phyloP scores from a whole-genome alignment of 1,140 invertebrate genomes.

The Trichonephila clavata region DNA sequence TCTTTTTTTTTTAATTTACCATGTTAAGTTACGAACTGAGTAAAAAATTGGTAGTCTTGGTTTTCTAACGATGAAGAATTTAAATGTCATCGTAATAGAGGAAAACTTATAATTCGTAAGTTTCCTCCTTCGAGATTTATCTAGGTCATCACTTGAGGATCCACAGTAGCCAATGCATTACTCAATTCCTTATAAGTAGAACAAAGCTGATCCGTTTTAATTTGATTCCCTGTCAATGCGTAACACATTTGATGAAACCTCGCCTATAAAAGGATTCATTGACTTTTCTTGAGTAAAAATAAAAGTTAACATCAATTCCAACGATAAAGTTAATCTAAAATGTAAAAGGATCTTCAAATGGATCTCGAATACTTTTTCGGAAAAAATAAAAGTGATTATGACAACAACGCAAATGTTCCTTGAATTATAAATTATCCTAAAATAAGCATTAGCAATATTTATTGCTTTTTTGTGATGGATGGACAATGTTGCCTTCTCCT shows the following conservation, averaged over 20 bases:
- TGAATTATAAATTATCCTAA: too few relatives aligned
- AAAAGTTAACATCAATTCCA: too few relatives aligned
- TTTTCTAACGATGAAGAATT: slow-evolving; percentile 42
- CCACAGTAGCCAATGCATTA: not conserved
- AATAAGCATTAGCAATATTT: too few relatives aligned
- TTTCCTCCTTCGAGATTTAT: slow-evolving; percentile 12
- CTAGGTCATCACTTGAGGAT: not conserved
- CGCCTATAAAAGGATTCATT: too few relatives aligned
- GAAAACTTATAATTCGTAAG: not conserved
- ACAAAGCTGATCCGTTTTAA: not conserved
- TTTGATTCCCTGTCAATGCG: not conserved
- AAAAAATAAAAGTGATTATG: too few relatives aligned
- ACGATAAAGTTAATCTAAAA: too few relatives aligned
- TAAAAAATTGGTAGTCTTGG: slow-evolving; percentile 52
- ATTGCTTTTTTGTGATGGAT: too few relatives aligned
- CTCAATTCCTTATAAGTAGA: slow-evolving; percentile 6
- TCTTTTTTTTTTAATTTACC: not conserved
- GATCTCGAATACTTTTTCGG: too few relatives aligned
- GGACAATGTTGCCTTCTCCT: too few relatives aligned
- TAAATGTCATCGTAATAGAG: slow-evolving; percentile 26
- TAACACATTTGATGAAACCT: not conserved
- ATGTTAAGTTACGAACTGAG: not conserved
- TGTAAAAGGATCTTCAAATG: too few relatives aligned
- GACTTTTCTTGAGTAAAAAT: too few relatives aligned
- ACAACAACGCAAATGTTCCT: too few relatives aligned